Percentiles rank a stretch among this genome's conserved stretches.
Conservation (phyloP, 2,888 invertebrate species). For the Cheilosia urbana region DNA sequence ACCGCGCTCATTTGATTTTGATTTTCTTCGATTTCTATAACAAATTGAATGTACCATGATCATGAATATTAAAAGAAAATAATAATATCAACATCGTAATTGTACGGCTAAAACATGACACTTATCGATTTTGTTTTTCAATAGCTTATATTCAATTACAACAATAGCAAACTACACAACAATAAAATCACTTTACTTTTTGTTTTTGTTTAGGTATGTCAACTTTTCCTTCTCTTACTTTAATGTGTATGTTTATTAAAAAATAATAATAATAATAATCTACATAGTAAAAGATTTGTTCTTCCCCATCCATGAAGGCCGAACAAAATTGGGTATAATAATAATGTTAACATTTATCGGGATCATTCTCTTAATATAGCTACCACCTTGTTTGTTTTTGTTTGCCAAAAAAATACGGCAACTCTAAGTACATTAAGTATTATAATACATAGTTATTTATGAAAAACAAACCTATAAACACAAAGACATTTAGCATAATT, state of each 20-base stretch:
- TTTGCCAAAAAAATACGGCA: constrained; percentile 52
- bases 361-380: constrained; percentile 43
- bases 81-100: constrained; percentile 28
- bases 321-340: constrained; percentile 46
- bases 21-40: constrained; percentile 17
- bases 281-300: constrained; percentile 47
- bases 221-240: constrained; percentile 26
- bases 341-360: constrained; percentile 61
- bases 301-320: constrained; percentile 1
- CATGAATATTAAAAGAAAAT: constrained; percentile 49
- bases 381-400: constrained; percentile 40
- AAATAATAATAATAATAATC: constrained; percentile 34
- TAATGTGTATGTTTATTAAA: constrained; percentile 48
- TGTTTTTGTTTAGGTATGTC: constrained; percentile 25
- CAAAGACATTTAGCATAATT: constrained; percentile 27
- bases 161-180: constrained; percentile 75
- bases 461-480: constrained; percentile 26
- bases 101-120: constrained; percentile 14
- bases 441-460: constrained; percentile 37
- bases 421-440: constrained; percentile 34
- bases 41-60: constrained; percentile 15
- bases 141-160: constrained; percentile 60
- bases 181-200: constrained; percentile 71
- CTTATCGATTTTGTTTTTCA: constrained; percentile 36
- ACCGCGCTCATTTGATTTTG: constrained; percentile 75